Percentiles rank a stretch among this genome's conserved stretches.
Conservation (phyloP, 1,140 invertebrate genomes). For the Cephus cinctus region DNA sequence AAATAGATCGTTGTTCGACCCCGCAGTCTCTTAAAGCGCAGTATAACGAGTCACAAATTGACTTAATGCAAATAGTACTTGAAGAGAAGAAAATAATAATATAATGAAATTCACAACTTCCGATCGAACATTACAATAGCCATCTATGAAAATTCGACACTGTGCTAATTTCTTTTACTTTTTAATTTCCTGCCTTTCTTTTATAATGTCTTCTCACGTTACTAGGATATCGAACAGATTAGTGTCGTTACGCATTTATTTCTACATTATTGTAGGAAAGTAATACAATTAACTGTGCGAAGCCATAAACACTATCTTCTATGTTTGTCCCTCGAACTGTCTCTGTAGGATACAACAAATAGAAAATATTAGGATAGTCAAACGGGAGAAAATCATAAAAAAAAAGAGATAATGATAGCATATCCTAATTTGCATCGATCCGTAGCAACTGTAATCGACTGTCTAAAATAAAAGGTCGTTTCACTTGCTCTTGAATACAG, state of each 20-base stretch:
- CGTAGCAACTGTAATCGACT: too few species aligned
- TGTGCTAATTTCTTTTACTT: too few species aligned
- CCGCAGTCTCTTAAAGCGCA: too few species aligned
- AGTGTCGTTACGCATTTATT: constrained; percentile 7
- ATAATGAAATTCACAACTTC: too few species aligned
- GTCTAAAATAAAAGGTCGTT: too few species aligned
- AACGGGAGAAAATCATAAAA: constrained; percentile 1
- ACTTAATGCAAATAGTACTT: too few species aligned
- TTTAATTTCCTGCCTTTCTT: too few species aligned
- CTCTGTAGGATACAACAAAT: constrained; percentile 39
- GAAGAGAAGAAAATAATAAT: too few species aligned
- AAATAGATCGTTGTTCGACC: constrained; percentile 5
- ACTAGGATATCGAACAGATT: neutral
- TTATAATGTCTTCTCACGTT: too few species aligned
- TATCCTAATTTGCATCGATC: neutral
- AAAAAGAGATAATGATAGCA: constrained; percentile 7
- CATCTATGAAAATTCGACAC: too few species aligned
- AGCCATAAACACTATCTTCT: constrained; percentile 48
- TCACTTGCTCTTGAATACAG: neutral
- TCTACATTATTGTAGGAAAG: constrained; percentile 26
- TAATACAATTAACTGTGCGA: constrained; percentile 31
- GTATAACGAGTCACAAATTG: too few species aligned
- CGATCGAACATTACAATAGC: too few species aligned
- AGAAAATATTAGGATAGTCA: constrained; percentile 5
- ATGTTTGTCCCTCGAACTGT: constrained; percentile 49